Evolutionary conservation across 2,888 invertebrate genomes (phyloP), one percentile per base, ranked within the genome.

Genomic region (Ceraclea dissimilis): DNA sequence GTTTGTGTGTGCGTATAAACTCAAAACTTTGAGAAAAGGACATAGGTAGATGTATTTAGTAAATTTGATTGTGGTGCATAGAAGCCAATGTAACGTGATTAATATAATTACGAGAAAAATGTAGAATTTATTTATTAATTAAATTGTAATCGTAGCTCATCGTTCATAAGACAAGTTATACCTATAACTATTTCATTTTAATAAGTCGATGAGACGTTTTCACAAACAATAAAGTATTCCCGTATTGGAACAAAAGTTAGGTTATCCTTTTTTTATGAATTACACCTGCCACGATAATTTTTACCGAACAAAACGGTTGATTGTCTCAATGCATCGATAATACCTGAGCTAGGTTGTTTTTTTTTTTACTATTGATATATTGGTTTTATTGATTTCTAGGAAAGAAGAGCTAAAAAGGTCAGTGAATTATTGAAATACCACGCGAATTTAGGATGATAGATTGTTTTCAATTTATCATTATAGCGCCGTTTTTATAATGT

Each of bases 241-340:
- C 26, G 26, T 26, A 4, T 26, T 10, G 10, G 26, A 20, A 46
- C 20, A 46, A 46, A 17, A 46, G 4, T 46, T n/a, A n/a, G 16
- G 6, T 44, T 20, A 46, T 19, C 39, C 39, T 39, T 39, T 19
- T 19, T 19, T 46, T 26, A 49, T 49, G 5, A 39, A 49, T 39
- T 44, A 33, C 55, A 55, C 55, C 55, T 55, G 55, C 50, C 49
- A 19, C 50, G 18, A 54, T 54, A 49, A 54, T 49, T 54, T 49
- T 34, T 33, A 43, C 34, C 11, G 20, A 49, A 52, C 52, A 52
- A 49, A 54, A 49, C 49, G 26, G 13, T 49, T 26, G 26, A 26
- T 26, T 26, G 26, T 26, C 26, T 26, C 43, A 17, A 43, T 10
- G 26, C 26, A 10, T 26, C 26, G 4, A 26, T 43, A 43, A 6